Evolutionary conservation across 1,140 invertebrate genomes (phyloP).

Genomic region (Cydia pomonella): DNA sequence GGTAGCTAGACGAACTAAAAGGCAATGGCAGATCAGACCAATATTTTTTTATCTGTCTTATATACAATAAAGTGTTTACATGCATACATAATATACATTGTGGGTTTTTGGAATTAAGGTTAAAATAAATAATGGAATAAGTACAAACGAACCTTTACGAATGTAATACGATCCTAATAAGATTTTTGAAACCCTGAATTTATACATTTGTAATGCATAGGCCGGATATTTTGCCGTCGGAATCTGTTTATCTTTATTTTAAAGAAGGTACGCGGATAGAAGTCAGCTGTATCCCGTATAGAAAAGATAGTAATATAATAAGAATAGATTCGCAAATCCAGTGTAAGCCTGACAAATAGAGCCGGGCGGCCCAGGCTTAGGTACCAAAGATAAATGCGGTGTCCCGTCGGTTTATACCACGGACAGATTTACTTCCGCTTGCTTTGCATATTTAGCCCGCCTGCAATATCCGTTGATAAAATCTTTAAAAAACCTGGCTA

Average conservation of each 20-base stretch:
- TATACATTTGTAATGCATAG: too few species aligned
- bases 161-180: too few species aligned
- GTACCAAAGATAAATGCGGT: constrained; percentile 22
- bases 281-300: background rate
- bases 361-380: constrained; percentile 3
- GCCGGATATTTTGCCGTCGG: too few species aligned
- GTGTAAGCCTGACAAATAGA: constrained; percentile 31
- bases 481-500: background rate
- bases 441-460: background rate
- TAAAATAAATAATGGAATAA: too few species aligned
- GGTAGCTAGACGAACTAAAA: too few species aligned
- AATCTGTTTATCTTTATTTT: background rate
- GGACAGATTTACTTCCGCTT: constrained; percentile 10
- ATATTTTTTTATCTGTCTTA: too few species aligned
- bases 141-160: too few species aligned
- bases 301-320: constrained; percentile 15
- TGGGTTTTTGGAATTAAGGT: too few species aligned
- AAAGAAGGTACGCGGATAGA: background rate
- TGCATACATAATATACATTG: too few species aligned
- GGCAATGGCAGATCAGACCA: too few species aligned
- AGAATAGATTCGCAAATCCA: constrained; percentile 23
- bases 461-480: background rate
- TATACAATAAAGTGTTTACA: too few species aligned
- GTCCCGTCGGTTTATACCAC: background rate
- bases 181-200: too few species aligned